Conservation (phyloP, 37 sponge, comb jelly and placozoan genomes). For the Axinella damicornis region DNA sequence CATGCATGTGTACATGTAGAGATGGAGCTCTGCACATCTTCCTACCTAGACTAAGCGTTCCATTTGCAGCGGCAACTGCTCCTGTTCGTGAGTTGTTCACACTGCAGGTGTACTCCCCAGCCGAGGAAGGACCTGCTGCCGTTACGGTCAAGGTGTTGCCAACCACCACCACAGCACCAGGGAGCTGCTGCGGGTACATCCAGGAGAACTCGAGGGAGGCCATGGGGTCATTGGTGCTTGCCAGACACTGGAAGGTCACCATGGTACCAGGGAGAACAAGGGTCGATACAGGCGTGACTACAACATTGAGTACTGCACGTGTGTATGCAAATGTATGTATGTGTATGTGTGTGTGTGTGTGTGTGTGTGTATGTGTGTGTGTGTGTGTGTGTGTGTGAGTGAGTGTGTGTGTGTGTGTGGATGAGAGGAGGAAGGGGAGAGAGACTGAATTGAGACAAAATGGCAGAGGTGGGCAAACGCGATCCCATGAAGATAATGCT, state of each 20-base stretch:
- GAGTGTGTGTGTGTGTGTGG: no score
- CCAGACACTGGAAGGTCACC: constrained; percentile 25
- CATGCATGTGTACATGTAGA: no score
- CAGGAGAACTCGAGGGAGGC: constrained; percentile 1
- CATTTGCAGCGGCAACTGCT: neutral
- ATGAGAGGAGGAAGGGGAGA: no score
- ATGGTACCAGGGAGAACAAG: constrained; percentile 1
- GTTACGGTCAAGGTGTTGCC: constrained; percentile 6
- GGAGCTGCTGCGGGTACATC: constrained; percentile 1
- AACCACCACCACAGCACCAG: neutral
- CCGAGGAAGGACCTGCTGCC: neutral
- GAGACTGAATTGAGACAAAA: no score
- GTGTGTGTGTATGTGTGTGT: neutral
- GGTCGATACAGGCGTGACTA: constrained; percentile 12
- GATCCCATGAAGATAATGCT: no score
- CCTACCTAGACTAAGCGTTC: constrained; percentile 11
- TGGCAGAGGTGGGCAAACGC: no score
- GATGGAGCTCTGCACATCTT: no score
- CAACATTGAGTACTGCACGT: constrained; percentile 1
- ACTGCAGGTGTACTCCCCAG: constrained; percentile 23
- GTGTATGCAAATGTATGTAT: no score
- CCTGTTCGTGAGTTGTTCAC: constrained; percentile 4
- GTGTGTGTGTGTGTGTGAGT: no score
- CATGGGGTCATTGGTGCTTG: neutral
- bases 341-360: neutral